Conservation (phyloP, 1,140 invertebrate species). For the Vollenhovia emeryi region DNA sequence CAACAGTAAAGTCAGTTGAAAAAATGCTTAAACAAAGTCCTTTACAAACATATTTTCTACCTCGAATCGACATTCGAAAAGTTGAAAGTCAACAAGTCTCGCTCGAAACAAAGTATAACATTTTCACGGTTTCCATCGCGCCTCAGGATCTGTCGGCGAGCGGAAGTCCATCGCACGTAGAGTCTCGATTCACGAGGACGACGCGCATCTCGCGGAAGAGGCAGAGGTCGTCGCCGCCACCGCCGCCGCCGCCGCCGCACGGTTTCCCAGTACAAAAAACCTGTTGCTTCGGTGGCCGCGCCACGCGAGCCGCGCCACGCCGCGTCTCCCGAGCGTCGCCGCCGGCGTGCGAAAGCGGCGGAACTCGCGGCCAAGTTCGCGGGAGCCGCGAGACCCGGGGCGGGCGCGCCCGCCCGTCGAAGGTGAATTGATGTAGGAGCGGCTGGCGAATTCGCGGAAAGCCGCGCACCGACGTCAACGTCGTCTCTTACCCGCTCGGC, state of each 20-base stretch:
- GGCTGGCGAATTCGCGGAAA: constrained; percentile 4
- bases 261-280: constrained; percentile 69
- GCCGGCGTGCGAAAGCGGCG: constrained; percentile 19
- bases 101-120: no score
- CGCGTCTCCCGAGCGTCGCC: constrained; percentile 17
- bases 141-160: neutral
- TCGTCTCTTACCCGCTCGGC: neutral
- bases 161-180: no score
- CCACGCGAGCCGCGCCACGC: constrained; percentile 53
- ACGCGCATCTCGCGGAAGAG: neutral
- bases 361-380: constrained; percentile 31
- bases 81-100: no score
- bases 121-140: no score
- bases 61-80: no score
- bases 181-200: neutral
- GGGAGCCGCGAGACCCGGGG: neutral
- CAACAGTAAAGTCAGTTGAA: neutral
- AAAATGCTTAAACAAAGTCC: neutral
- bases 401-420: neutral
- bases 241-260: neutral
- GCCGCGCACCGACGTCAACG: neutral
- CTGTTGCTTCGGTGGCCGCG: constrained; percentile 74
- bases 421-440: constrained; percentile 17
- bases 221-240: constrained; percentile 37
- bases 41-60: neutral